Percentiles rank a stretch among this genome's conserved stretches.
phyloP scores from a whole-genome alignment of 1,140 invertebrate species.

The Dendroctonus ponderosae region DNA sequence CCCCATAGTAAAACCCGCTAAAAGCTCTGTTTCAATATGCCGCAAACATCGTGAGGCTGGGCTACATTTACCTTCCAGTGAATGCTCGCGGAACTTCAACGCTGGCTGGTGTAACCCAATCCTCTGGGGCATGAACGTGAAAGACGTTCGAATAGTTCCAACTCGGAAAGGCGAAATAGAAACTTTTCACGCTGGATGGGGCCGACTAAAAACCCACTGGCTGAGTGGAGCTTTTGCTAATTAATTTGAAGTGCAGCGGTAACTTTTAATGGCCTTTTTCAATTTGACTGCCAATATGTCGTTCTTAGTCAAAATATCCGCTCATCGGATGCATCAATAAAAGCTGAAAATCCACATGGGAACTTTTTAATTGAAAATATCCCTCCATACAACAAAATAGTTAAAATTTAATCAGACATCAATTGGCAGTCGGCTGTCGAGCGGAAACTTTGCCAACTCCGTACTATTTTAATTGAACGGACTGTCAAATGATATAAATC shows the following conservation, averaged over 20 bases:
- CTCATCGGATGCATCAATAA: no score
- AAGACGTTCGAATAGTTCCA: constrained; percentile 24
- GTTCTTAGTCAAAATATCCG: no score
- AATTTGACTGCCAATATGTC: no score
- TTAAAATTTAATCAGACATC: no score
- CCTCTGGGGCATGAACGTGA: constrained; percentile 28
- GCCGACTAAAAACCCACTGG: constrained; percentile 7
- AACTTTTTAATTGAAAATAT: no score
- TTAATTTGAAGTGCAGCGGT: not conserved
- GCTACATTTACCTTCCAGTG: constrained; percentile 37
- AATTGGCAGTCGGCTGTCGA: no score
- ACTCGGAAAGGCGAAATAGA: constrained; percentile 2
- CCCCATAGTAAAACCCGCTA: constrained; percentile 38
- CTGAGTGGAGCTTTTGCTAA: constrained; percentile 2
- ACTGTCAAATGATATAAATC: constrained; percentile 9
- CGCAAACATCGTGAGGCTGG: constrained; percentile 23
- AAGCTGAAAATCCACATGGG: no score
- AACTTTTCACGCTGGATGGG: constrained; percentile 21
- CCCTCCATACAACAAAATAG: no score
- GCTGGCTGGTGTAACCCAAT: constrained; percentile 20
- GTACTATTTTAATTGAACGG: constrained; percentile 23
- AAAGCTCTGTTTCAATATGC: constrained; percentile 42
- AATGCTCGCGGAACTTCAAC: constrained; percentile 19
- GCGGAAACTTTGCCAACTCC: not conserved
- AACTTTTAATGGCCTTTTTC: no score